Evolutionary conservation across 2,797 vertebrate species (phyloP).

Genomic region (Avahi laniger): DNA sequence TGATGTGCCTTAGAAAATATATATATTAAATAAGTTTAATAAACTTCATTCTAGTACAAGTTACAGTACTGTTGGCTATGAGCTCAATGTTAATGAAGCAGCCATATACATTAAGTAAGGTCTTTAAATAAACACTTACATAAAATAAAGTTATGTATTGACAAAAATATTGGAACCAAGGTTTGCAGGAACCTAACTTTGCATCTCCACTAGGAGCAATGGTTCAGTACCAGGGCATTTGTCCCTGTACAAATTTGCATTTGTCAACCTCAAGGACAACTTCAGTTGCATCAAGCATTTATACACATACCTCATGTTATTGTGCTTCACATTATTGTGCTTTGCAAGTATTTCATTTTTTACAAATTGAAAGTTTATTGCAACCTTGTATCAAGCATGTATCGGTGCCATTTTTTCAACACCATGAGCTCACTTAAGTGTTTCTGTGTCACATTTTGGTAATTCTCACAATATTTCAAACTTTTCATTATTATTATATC

Average conservation of each 20-base stretch:
- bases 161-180: not conserved
- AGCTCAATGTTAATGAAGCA: not conserved
- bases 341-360: not conserved
- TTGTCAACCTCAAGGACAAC: not conserved
- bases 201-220: not conserved
- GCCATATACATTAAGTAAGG: not conserved
- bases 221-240: not conserved
- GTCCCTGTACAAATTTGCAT: fast-evolving
- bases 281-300: not conserved
- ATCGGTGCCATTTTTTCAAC: not conserved
- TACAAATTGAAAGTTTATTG: not conserved
- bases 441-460: not conserved
- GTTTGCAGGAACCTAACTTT: not conserved
- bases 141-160: not conserved
- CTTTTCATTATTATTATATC: not conserved
- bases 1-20: not conserved
- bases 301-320: not conserved
- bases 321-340: not conserved
- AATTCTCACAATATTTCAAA: not conserved
- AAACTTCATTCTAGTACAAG: not conserved
- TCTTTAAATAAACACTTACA: not conserved
- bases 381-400: not conserved
- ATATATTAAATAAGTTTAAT: not conserved
- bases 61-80: not conserved
- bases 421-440: not conserved